A percentile compares a stretch with the other conserved stretches of the same genome.
phyloP scores from a whole-genome alignment of 2,888 invertebrate species.

The Troglohyphantes excavatus region DNA sequence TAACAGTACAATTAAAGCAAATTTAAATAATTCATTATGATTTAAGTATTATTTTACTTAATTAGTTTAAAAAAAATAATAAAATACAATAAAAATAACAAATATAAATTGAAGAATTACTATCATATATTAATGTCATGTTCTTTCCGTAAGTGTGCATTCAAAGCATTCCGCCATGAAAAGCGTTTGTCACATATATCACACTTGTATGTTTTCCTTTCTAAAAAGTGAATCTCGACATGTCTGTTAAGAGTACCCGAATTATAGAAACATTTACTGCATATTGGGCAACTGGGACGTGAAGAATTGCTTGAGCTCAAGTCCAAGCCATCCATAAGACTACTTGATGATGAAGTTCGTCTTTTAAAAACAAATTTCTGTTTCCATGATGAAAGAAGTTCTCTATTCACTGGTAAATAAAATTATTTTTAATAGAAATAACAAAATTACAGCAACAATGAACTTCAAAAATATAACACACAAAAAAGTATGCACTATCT shows the following conservation, averaged over 20 bases:
- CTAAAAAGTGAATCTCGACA: conserved; percentile 72
- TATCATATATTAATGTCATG: conserved; percentile 63
- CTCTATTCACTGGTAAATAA: conserved; percentile 57
- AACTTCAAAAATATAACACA: too few species aligned
- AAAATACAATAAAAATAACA: too few species aligned
- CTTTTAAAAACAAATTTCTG: conserved; percentile 28
- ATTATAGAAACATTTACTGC: conserved; percentile 74
- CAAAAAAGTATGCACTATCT: too few species aligned
- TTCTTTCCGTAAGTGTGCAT: conserved; percentile 64
- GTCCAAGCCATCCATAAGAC: conserved; percentile 23
- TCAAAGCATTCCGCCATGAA: conserved; percentile 74
- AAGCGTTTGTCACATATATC: conserved; percentile 72
- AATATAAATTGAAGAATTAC: neutral
- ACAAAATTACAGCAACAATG: too few species aligned
- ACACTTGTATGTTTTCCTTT: conserved; percentile 75
- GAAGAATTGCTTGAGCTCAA: conserved; percentile 19
- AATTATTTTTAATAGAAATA: conserved; percentile 34
- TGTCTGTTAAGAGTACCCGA: conserved; percentile 74
- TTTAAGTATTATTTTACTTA: neutral
- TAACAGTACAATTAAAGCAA: too few species aligned
- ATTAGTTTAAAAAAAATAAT: neutral
- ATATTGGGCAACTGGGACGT: conserved; percentile 68
- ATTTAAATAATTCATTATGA: neutral
- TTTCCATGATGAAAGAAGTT: conserved; percentile 49
- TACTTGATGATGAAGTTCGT: conserved; percentile 8